These are phyloP conservation scores for Tretioscincus oriximinensis DNA, from an alignment of 2,113 vertebrate species.

Conservation along the genomic window DNA sequence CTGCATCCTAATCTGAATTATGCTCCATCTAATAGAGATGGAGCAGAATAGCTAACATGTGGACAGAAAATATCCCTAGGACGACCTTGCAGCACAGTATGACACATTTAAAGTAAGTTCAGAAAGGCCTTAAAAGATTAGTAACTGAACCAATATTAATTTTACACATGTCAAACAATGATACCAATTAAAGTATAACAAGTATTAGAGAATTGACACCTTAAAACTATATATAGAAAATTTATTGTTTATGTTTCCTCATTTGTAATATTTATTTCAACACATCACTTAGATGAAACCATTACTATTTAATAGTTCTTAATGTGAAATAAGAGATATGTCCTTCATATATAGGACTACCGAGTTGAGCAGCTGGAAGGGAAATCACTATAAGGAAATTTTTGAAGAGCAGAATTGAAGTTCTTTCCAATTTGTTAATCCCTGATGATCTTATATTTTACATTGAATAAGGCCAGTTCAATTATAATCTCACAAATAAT, in stretches of 20 bases:
- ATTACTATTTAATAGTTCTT: not conserved
- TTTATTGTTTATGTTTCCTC: not conserved
- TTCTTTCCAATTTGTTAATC: slow-evolving; percentile 12
- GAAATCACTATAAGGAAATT: no score
- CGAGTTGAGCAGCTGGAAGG: no score
- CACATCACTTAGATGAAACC: not conserved
- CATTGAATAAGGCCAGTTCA: slow-evolving; percentile 16
- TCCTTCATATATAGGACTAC: not conserved
- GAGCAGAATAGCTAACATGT: no score
- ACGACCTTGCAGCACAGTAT: not conserved
- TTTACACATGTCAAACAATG: not conserved
- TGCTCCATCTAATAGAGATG: no score
- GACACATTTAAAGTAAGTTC: not conserved
- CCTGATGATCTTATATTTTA: not conserved
- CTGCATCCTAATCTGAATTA: no score
- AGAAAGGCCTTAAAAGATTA: no score
- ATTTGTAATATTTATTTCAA: not conserved
- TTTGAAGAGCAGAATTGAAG: no score
- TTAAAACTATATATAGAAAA: not conserved
- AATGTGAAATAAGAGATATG: not conserved
- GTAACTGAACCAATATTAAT: not conserved
- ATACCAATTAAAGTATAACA: not conserved
- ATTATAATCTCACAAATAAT: not conserved
- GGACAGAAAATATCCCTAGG: no score
- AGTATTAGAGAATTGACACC: not conserved